Evolutionary conservation across 2,888 invertebrate species (phyloP), one percentile per base, ranked within the genome.

Genomic region (Lithodes maja): DNA sequence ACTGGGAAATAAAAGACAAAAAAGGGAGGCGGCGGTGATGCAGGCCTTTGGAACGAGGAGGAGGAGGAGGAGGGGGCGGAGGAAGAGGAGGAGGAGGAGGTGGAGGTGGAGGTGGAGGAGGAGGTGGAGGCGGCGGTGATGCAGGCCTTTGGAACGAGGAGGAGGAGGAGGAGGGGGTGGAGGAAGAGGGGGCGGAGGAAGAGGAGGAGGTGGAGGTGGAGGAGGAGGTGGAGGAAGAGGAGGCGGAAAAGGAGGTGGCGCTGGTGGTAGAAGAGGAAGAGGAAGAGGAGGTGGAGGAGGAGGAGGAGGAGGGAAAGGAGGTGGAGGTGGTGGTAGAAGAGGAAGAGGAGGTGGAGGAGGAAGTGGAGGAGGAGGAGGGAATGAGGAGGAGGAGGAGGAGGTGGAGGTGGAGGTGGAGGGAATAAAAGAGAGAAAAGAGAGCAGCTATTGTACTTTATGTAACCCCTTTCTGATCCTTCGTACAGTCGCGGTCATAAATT

Each of bases 141-240:
- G 33, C 3, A n/a, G 61, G 81, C 9, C 53, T 3, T 3, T 52
- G 68, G 9, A 17, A 12, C 33, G 77, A 75, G 77, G 77, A 52
- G 74, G 77, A 84, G 17, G 55, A 17, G 54, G 17, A 53, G 55
- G 79, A 61, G 79, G 79, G 77, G 79, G 78, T 50, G 78, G 77
- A 52, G 54, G 69, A 17, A 2, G 49, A 82, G 83, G 17, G 33
- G 71, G 52, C n/a, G 61, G 77, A 5, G 80, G 61, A 55, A 7
- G 55, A 55, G 3, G 80, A 7, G 61, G 77, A 15, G 17, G 69
- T 74, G 83, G 54, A 17, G 74, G 55, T 53, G 74, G 83, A 49
- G 49, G 33, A 61, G 33, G 74, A 69, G 3, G 80, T 5, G 61
- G 77, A 15, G 17, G 69, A 61, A 75, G 54, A 17, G 74, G 55